Evolutionary conservation across 2,113 vertebrate species (phyloP).

Genomic region (Ascaphus truei): DNA sequence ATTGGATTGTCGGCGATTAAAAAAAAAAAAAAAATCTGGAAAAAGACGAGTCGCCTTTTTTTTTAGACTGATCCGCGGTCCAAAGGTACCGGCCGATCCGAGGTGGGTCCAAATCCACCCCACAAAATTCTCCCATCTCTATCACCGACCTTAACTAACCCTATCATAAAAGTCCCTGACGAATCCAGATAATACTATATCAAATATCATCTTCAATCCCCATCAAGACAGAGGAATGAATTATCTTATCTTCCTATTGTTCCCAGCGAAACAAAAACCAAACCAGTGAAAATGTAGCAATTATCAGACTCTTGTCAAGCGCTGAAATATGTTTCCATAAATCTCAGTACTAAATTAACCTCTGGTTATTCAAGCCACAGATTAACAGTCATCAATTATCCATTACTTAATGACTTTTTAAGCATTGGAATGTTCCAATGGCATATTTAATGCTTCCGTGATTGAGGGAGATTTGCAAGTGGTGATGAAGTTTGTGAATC

Average conservation of each 20-base stretch:
- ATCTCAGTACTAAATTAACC: constrained; percentile 27
- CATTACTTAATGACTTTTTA: constrained; percentile 35
- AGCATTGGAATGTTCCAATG: constrained; percentile 25
- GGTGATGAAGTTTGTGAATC: constrained; percentile 1
- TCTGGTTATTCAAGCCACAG: constrained; percentile 19
- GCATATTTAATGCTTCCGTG: constrained; percentile 27
- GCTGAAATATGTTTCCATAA: constrained; percentile 27
- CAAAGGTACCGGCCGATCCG: too few species aligned
- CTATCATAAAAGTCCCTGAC: too few species aligned
- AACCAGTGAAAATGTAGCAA: not conserved
- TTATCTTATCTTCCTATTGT: not conserved
- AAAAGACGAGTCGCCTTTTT: too few species aligned
- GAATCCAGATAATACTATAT: too few species aligned
- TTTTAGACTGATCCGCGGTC: too few species aligned
- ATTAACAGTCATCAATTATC: constrained; percentile 36
- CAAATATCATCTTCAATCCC: not conserved
- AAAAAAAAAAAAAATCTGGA: too few species aligned
- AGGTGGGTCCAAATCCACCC: too few species aligned
- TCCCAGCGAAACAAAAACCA: not conserved
- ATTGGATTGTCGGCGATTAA: too few species aligned
- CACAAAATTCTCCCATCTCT: too few species aligned
- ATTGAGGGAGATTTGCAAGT: constrained; percentile 15
- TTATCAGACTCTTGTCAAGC: constrained; percentile 18
- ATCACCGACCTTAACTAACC: too few species aligned
- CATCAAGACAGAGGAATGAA: not conserved